These are phyloP conservation scores for Pseudococcus jackbeardsleyi DNA, from an alignment of 2,888 invertebrate species.

Conservation along the genomic window DNA sequence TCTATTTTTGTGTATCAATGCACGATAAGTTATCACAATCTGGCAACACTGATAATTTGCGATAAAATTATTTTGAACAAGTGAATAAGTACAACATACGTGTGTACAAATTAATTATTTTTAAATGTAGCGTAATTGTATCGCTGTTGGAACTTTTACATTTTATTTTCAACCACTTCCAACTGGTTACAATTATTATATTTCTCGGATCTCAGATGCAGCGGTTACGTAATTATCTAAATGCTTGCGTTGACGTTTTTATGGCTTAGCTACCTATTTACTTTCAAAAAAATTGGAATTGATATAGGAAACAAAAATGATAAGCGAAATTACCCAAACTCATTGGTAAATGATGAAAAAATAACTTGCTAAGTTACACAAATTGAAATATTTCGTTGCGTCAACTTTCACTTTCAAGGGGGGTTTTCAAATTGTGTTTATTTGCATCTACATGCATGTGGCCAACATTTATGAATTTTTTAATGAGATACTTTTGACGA, in stretches of 20 bases:
- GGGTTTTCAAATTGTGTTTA: no score
- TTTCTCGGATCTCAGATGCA: not conserved
- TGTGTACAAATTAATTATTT: not conserved
- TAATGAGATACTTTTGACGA: no score
- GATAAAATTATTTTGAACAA: slow-evolving; percentile 20
- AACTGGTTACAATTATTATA: not conserved
- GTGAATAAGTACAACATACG: not conserved
- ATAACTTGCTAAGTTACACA: no score
- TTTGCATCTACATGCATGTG: no score
- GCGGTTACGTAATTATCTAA: not conserved
- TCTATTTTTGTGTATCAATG: not conserved
- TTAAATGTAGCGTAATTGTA: not conserved
- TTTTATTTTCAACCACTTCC: not conserved
- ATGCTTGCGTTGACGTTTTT: not conserved
- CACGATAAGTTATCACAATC: not conserved
- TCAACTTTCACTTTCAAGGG: no score
- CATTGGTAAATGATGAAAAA: no score
- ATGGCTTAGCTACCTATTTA: not conserved
- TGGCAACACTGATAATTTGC: not conserved
- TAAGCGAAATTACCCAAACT: no score
- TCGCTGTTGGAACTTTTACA: not conserved
- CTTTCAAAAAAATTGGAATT: not conserved
- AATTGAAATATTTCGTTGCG: no score
- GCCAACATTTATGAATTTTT: no score
- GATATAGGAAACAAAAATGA: no score